Base-by-base conservation (phyloP, 2,797 vertebrate genomes). In the Cyclopterus lumpus region DNA sequence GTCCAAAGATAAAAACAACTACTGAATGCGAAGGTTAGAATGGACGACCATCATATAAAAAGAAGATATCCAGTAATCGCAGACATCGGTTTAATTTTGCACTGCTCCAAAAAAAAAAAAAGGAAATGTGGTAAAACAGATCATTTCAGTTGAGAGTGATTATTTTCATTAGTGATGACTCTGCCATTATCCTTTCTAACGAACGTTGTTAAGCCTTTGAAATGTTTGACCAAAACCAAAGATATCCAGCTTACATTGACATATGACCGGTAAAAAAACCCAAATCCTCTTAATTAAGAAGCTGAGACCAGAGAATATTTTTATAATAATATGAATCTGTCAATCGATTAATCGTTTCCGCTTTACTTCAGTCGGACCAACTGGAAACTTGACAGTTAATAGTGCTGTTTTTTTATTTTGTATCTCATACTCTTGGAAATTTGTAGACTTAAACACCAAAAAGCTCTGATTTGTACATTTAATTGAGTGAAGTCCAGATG, bases 1-100 rank as follows among this genome's bases (percentile, higher is more conserved):
- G 80, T 86, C 87, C 88, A 91, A 88, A 91, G 87, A 85, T 87
- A 81, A 74, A 77, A 60, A 14, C 75, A 91, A 89, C 89, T 90
- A 81, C 89, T 88, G 88, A 92, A 92, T 91, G 87, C 92, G 85
- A 91, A 77, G 15, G 24, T 73, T 22, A 77, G 54, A 46, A 69
- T 49, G 20, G 55, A 58, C 74, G 40, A 18, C 22, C 26, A 58
- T 79, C 32, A 20, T 26, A 78, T 75, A 71, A 75, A 73, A 16
- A 82, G 51, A 85, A 49, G 38, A 67, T 40, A 59, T 69, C 38
- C 5, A 38, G 28, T 36, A 54, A 68, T 22, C 55, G 42, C 28
- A n/a, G 55, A 67, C 22, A 24, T 38, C 20, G 6, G 8, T 67
- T 54, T 53, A 4, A 38, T 60, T 79, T 80, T 80, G 77, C 78